A percentile compares a stretch with the other conserved stretches of the same genome.
These are phyloP conservation scores for Sphaeramia orbicularis DNA, from an alignment of 2,797 vertebrate genomes.

Conservation along the genomic window DNA sequence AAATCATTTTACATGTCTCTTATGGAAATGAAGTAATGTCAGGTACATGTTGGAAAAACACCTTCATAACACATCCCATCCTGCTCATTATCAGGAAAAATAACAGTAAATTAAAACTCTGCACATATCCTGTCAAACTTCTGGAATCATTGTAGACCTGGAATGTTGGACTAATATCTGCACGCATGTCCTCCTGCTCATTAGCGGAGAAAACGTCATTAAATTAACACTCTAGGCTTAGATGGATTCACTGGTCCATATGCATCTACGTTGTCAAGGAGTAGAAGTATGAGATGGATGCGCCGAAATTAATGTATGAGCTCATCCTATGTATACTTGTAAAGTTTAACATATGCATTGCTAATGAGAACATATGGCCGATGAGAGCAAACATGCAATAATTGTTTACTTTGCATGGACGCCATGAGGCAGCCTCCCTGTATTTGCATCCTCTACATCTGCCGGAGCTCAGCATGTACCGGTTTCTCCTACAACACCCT, in stretches of 20 bases:
- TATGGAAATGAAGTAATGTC: not conserved
- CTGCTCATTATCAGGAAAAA: constrained; percentile 9
- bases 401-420: constrained; percentile 12
- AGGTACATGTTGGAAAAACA: not conserved
- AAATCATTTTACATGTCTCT: not conserved
- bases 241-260: not conserved
- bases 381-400: constrained; percentile 30
- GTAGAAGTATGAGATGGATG: not conserved
- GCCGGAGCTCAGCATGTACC: constrained; percentile 16
- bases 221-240: constrained; percentile 33
- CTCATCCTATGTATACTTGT: not conserved
- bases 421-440: constrained; percentile 2
- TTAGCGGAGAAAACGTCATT: constrained; percentile 3
- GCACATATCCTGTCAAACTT: too few species aligned
- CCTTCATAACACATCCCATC: constrained; percentile 1
- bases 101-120: too few species aligned
- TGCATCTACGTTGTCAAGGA: constrained; percentile 13
- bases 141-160: too few species aligned
- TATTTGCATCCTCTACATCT: constrained; percentile 34
- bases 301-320: constrained; percentile 3
- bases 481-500: not conserved
- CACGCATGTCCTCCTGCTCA: too few species aligned
- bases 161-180: too few species aligned
- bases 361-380: constrained; percentile 54
- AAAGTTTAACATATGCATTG: constrained; percentile 21